Conservation (phyloP, 2,113 vertebrate species). For the Paratilapia polleni region DNA sequence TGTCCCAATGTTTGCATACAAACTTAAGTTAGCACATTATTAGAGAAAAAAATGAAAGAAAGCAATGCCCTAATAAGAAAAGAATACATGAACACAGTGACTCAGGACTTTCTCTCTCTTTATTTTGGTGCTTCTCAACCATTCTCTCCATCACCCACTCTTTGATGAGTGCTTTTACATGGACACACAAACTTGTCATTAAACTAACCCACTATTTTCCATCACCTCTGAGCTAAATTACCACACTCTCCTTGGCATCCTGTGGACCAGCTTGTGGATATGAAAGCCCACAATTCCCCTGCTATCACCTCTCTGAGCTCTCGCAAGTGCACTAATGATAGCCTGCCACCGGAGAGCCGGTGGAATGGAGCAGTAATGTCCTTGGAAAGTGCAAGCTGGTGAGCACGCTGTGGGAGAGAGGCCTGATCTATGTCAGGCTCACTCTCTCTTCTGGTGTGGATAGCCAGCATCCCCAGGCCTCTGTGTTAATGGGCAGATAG, state of each 20-base stretch:
- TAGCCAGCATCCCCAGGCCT: constrained; percentile 38
- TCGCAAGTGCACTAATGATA: constrained; percentile 79
- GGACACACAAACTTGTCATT: constrained; percentile 78
- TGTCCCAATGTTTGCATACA: background rate
- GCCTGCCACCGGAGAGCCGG: constrained; percentile 74
- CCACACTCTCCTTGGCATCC: constrained; percentile 72
- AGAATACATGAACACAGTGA: background rate
- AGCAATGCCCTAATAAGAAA: constrained; percentile 13
- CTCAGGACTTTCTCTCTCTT: constrained; percentile 29
- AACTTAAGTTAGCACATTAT: background rate
- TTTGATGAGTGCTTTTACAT: constrained; percentile 77
- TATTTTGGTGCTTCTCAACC: constrained; percentile 38
- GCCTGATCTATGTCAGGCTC: constrained; percentile 49
- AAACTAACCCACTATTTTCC: constrained; percentile 76
- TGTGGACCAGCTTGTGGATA: constrained; percentile 72
- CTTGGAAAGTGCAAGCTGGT: constrained; percentile 74
- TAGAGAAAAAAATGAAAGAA: constrained; percentile 2
- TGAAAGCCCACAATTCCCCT: constrained; percentile 80
- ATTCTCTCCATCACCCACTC: constrained; percentile 64
- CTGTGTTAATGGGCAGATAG: constrained; percentile 68
- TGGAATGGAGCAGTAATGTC: constrained; percentile 77
- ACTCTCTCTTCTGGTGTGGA: constrained; percentile 34
- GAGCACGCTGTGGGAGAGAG: constrained; percentile 54
- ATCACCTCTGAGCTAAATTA: constrained; percentile 78
- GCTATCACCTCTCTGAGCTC: constrained; percentile 75